These are phyloP conservation scores for Carpatolechia fugitivella DNA, from an alignment of 2,888 invertebrate species.

Conservation along the genomic window DNA sequence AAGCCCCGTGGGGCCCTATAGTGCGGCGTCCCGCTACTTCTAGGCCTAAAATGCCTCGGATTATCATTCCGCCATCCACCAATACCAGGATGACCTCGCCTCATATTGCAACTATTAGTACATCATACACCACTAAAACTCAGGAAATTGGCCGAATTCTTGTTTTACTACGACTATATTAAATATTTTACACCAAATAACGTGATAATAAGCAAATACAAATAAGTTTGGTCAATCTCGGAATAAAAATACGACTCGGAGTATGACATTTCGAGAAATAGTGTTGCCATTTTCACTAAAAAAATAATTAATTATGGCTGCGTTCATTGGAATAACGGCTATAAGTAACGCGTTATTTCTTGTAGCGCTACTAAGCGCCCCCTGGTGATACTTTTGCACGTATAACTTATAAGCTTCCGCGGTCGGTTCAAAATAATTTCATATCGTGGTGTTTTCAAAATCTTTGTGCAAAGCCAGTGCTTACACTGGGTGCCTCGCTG, in stretches of 20 bases:
- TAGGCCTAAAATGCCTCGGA: conserved; percentile 62
- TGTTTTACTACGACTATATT: not conserved
- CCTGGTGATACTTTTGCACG: not conserved
- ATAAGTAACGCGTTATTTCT: conserved; percentile 4
- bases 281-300: conserved; percentile 1
- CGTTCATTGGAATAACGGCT: conserved; percentile 1
- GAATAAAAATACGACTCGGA: conserved; percentile 40
- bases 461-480: no score
- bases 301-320: not conserved
- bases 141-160: not conserved
- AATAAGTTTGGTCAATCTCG: conserved; percentile 50
- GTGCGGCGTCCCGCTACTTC: conserved; percentile 51
- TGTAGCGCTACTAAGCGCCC: not conserved
- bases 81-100: conserved; percentile 69
- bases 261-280: conserved; percentile 1
- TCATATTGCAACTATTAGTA: conserved; percentile 56
- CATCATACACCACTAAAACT: conserved; percentile 40
- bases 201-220: conserved; percentile 1
- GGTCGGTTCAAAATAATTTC: no score
- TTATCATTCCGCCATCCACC: conserved; percentile 70
- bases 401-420: no score
- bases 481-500: no score
- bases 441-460: no score
- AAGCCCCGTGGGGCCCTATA: conserved; percentile 52
- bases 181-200: conserved; percentile 4